These are phyloP conservation scores for Siniperca chuatsi DNA, from an alignment of 2,113 vertebrate species.

Conservation along the genomic window DNA sequence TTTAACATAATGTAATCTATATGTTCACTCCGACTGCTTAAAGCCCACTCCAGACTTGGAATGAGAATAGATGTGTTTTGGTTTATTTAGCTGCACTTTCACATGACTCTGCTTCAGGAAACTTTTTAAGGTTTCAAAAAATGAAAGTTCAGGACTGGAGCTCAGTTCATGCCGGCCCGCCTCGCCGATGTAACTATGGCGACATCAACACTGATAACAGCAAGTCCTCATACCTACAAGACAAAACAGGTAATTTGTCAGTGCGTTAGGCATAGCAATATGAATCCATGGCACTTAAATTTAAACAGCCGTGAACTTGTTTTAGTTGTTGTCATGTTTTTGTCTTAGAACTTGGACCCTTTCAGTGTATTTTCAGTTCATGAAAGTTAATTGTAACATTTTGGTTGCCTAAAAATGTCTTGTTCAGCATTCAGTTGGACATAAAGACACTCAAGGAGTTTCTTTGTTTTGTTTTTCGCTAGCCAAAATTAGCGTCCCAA, in stretches of 20 bases:
- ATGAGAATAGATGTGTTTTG: neutral
- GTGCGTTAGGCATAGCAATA: neutral
- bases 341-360: no score
- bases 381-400: no score
- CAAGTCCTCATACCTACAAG: neutral
- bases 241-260: slow-evolving; percentile 1
- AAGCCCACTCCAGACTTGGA: neutral
- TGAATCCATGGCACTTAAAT: no score
- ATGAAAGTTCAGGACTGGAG: slow-evolving; percentile 18
- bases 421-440: no score
- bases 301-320: no score
- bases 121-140: slow-evolving; percentile 19
- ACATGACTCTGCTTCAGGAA: neutral
- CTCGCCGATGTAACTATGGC: slow-evolving; percentile 30
- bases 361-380: no score
- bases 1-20: neutral
- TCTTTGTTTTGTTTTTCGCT: no score
- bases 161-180: neutral
- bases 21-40: neutral
- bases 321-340: no score
- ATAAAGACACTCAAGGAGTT: no score
- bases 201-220: neutral
- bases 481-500: no score
- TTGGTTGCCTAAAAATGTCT: no score
- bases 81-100: slow-evolving; percentile 15